Conservation (phyloP, 2,797 vertebrate species). For the Sandelia bainsii region DNA sequence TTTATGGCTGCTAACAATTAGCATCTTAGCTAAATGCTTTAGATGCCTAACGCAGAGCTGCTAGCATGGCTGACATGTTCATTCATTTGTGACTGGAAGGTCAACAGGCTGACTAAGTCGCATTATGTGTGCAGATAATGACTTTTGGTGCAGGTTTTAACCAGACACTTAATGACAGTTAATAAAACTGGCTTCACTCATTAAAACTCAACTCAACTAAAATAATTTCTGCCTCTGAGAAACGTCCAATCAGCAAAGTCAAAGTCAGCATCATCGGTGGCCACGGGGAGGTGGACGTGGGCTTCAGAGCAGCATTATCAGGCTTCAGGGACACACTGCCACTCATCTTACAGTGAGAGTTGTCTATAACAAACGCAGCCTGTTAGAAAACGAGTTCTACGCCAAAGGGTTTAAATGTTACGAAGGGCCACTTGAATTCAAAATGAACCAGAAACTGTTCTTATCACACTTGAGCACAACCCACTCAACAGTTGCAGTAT, state of each 20-base stretch:
- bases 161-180: too few relatives aligned
- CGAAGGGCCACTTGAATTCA: constrained; percentile 24
- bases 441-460: constrained; percentile 44
- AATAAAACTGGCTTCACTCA: too few relatives aligned
- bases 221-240: not conserved
- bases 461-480: constrained; percentile 45
- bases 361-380: not conserved
- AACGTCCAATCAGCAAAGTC: not conserved
- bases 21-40: too few relatives aligned
- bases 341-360: not conserved
- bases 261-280: not conserved
- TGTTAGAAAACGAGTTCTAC: not conserved
- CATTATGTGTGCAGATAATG: too few relatives aligned
- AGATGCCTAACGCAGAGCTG: too few relatives aligned
- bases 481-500: constrained; percentile 43
- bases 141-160: too few relatives aligned
- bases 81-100: not conserved
- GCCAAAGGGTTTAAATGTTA: constrained; percentile 29
- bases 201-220: too few relatives aligned
- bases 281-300: not conserved
- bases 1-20: too few relatives aligned
- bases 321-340: not conserved
- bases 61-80: too few relatives aligned
- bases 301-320: not conserved
- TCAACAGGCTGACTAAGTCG: not conserved